Conservation (phyloP, 2,113 vertebrate species). For the Notarius quadriscutis region DNA sequence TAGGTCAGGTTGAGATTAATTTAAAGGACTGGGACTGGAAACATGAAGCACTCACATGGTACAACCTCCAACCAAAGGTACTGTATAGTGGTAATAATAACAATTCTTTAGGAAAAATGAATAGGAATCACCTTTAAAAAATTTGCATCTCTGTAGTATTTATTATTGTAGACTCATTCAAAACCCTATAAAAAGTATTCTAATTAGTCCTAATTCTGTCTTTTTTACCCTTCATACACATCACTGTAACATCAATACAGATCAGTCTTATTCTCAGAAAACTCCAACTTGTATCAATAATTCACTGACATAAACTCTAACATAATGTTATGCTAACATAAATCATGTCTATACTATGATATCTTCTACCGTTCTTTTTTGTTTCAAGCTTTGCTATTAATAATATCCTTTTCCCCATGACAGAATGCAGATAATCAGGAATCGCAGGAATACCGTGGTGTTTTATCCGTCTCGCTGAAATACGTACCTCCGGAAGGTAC, state of each 20-base stretch:
- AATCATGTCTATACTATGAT: background rate
- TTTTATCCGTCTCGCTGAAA: constrained; percentile 55
- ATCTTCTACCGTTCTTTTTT: background rate
- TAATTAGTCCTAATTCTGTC: background rate
- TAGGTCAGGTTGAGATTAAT: constrained; percentile 60
- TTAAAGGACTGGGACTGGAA: constrained; percentile 60
- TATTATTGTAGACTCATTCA: no score
- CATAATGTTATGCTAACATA: background rate
- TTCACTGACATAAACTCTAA: background rate
- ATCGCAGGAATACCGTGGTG: constrained; percentile 40
- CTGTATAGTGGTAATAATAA: no score
- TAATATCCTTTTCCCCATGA: constrained; percentile 7
- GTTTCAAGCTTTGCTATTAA: background rate
- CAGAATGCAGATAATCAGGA: constrained; percentile 50
- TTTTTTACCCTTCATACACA: background rate
- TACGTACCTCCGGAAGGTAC: constrained; percentile 43
- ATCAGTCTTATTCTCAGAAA: background rate
- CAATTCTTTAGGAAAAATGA: background rate
- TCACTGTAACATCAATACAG: background rate
- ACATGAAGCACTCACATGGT: constrained; percentile 55
- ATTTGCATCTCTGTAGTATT: background rate
- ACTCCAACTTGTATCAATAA: background rate
- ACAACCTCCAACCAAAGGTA: constrained; percentile 61
- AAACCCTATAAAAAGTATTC: background rate
- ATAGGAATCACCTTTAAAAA: background rate